Base-by-base conservation (phyloP, 2,888 invertebrate species). In the Tachina fera region DNA sequence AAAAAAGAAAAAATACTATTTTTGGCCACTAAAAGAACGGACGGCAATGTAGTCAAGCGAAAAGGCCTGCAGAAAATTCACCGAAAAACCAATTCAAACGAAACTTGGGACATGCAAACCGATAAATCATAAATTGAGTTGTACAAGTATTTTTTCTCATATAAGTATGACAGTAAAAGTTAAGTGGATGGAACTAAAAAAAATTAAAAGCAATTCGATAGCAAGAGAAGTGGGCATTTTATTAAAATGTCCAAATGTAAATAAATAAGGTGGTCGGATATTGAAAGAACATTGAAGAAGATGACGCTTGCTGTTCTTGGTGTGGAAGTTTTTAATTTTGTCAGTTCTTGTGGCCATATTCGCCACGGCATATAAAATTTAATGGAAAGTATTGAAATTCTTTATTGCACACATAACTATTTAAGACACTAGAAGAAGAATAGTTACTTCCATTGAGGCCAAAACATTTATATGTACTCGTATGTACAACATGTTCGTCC, bases 71-170 rank as follows among this genome's bases (percentile, higher is more conserved):
- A 76, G 67, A 80, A 84, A 76, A 56, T 51, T 60, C 16, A 31
- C 39, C 58, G 70, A 56, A 58, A 49, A 60, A 41, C 14, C 14
- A 74, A 77, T 56, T 49, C 79, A 56, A 79, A 56, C 31, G 41
- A 72, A 60, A 45, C 45, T 31, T 39, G 68, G 68, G 65, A 75
- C 84, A 84, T 77, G 84, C 80, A 80, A 81, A 60, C 77, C 79
- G 31, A 81, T 86, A 81, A 84, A 81, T 84, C 84, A 86, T 81
- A 77, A 78, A 86, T 86, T 84, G 84, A 86, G 81, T 77, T 84
- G 80, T 67, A 78, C 49, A 61, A 68, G 39, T 47, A 19, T 60
- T 70, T 74, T 68, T 22, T n/a, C 56, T 71, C 60, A 71, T 53
- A 65, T 22, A 60, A 41, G n/a, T 70, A 61, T 76, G 84, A 76